Conservation (phyloP, 1,140 invertebrate genomes). For the Caenorhabditis tropicalis region DNA sequence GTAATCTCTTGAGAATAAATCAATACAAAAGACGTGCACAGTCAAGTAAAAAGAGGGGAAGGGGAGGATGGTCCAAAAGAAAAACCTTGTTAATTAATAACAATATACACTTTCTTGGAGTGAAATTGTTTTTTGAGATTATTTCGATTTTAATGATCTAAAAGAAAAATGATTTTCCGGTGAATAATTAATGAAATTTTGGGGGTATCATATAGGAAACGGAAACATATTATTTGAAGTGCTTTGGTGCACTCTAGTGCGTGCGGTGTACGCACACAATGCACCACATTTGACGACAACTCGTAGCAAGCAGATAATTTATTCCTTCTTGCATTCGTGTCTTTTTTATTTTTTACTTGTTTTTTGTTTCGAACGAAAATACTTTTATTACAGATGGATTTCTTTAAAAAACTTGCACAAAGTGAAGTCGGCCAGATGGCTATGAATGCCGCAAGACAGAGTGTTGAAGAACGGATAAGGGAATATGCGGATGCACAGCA, state of each 20-base stretch:
- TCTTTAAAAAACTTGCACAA: slow-evolving; percentile 14
- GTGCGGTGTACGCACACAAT: not conserved
- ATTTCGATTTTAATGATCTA: not conserved
- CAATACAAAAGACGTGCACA: not conserved
- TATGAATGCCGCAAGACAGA: not conserved
- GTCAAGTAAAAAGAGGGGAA: not conserved
- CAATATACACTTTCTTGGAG: too few species aligned
- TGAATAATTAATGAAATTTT: too few species aligned
- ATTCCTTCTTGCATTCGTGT: not conserved
- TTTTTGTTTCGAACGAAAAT: not conserved
- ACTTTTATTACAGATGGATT: not conserved
- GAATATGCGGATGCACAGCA: not conserved
- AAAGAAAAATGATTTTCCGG: too few species aligned
- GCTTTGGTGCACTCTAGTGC: not conserved
- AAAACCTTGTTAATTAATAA: not conserved
- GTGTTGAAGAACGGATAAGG: not conserved
- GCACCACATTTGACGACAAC: not conserved
- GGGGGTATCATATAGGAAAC: not conserved
- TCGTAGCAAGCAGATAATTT: not conserved
- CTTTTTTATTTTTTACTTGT: not conserved
- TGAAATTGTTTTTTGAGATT: not conserved
- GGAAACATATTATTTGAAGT: slow-evolving; percentile 25
- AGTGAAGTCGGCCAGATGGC: slow-evolving; percentile 5
- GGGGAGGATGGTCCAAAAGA: not conserved
- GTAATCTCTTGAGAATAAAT: too few species aligned